A percentile compares a stretch with the other conserved stretches of the same genome.
Evolutionary conservation across 2,797 vertebrate genomes (phyloP).

Genomic region (Semotilus atromaculatus): DNA sequence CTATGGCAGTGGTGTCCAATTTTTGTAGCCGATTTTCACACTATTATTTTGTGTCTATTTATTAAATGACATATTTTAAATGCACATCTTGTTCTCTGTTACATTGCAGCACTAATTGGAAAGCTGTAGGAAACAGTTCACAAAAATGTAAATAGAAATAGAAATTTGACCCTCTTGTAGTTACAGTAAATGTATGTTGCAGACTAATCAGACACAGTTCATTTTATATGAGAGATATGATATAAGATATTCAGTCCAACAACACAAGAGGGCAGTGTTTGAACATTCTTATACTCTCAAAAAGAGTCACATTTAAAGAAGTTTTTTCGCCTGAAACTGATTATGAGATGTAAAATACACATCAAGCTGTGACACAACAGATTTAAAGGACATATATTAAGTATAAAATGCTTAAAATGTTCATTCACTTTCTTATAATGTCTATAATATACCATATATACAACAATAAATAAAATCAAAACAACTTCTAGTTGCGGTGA

Average conservation of each 20-base stretch:
- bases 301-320: neutral
- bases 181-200: neutral
- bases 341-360: neutral
- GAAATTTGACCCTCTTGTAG: neutral
- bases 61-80: too few species aligned
- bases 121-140: too few species aligned
- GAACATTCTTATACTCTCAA: neutral
- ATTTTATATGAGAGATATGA: too few species aligned
- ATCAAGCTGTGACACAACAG: too few species aligned
- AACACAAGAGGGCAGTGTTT: neutral
- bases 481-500: neutral
- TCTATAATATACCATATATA: neutral
- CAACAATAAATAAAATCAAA: neutral
- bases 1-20: too few species aligned
- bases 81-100: too few species aligned
- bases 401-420: neutral
- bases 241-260: neutral
- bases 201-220: neutral
- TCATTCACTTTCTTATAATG: neutral
- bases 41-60: too few species aligned
- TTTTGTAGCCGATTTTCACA: too few species aligned
- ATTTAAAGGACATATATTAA: too few species aligned
- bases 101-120: too few species aligned
- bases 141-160: too few species aligned
- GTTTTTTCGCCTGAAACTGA: neutral